These are phyloP conservation scores for Empidonax traillii DNA, from an alignment of 2,113 vertebrate genomes.

Conservation along the genomic window DNA sequence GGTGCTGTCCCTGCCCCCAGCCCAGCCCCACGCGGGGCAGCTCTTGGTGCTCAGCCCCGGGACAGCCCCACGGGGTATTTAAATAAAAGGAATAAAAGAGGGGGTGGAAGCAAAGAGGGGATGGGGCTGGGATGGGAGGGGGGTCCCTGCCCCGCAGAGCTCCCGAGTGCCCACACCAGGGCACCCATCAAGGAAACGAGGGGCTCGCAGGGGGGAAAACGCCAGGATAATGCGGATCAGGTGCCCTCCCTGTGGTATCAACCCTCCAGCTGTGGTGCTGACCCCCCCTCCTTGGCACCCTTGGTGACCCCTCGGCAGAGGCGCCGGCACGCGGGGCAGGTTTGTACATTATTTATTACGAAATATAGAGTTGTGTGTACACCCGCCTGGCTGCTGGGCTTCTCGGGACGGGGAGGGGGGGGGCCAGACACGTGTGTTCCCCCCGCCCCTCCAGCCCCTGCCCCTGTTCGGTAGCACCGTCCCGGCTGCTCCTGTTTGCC, in stretches of 20 bases:
- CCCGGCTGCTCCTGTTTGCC: background rate
- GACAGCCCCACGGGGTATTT: background rate
- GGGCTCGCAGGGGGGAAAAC: background rate
- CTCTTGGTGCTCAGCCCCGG: slow-evolving; percentile 9
- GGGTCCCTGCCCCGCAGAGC: background rate
- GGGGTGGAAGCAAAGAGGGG: background rate
- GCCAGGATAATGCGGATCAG: fast-evolving
- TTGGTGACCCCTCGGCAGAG: too few relatives aligned
- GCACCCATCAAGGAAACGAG: fast-evolving
- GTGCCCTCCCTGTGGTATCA: background rate
- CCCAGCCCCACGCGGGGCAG: background rate
- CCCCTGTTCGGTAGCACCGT: background rate
- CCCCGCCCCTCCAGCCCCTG: background rate
- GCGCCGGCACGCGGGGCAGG: background rate
- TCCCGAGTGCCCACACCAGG: background rate
- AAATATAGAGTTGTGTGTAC: slow-evolving; percentile 8
- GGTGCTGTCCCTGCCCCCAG: background rate
- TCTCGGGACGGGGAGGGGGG: background rate
- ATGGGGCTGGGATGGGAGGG: background rate
- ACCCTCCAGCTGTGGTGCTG: background rate
- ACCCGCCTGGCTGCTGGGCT: background rate
- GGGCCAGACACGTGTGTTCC: too few relatives aligned
- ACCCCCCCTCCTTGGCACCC: background rate
- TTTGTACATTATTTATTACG: slow-evolving; percentile 41
- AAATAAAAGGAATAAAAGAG: background rate